A percentile compares a stretch with the other conserved stretches of the same genome.
phyloP scores from a whole-genome alignment of 2,888 invertebrate species.

The Merodon equestris region DNA sequence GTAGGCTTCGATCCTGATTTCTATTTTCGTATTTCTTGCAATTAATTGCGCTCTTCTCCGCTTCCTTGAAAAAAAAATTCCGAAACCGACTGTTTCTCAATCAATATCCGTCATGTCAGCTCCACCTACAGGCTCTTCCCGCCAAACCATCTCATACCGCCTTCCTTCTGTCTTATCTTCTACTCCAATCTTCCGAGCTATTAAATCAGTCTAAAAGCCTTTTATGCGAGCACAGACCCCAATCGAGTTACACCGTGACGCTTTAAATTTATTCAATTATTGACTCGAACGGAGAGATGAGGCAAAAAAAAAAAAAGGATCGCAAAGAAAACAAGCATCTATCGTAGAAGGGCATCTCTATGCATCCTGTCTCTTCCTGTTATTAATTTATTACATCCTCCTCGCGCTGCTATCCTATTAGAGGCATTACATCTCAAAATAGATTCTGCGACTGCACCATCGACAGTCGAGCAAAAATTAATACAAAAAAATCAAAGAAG shows the following conservation, averaged over 20 bases:
- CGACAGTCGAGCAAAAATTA: slow-evolving; percentile 20
- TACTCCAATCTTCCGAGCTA: no score
- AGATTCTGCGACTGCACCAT: slow-evolving; percentile 40
- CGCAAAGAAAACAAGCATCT: no score
- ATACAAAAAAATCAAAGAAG: slow-evolving; percentile 28
- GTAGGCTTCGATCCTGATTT: no score
- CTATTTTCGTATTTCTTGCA: no score
- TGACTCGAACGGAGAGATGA: no score
- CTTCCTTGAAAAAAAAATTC: no score
- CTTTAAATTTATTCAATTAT: slow-evolving; percentile 53
- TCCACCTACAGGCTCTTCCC: no score
- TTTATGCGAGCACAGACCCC: slow-evolving; percentile 33
- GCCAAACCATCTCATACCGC: no score
- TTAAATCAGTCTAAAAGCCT: slow-evolving; percentile 24
- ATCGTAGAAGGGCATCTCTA: background rate
- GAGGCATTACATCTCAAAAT: slow-evolving; percentile 32
- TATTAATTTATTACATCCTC: slow-evolving; percentile 57
- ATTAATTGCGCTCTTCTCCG: no score
- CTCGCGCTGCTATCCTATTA: slow-evolving; percentile 12
- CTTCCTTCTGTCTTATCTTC: no score
- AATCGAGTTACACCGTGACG: slow-evolving; percentile 23
- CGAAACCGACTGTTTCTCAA: no score
- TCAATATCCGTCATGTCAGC: no score
- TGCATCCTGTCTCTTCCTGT: slow-evolving; percentile 46
- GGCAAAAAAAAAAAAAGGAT: slow-evolving; percentile 4